These are phyloP conservation scores for Platyrinchus mystaceus DNA, from an alignment of 2,797 vertebrate genomes.

Conservation along the genomic window DNA sequence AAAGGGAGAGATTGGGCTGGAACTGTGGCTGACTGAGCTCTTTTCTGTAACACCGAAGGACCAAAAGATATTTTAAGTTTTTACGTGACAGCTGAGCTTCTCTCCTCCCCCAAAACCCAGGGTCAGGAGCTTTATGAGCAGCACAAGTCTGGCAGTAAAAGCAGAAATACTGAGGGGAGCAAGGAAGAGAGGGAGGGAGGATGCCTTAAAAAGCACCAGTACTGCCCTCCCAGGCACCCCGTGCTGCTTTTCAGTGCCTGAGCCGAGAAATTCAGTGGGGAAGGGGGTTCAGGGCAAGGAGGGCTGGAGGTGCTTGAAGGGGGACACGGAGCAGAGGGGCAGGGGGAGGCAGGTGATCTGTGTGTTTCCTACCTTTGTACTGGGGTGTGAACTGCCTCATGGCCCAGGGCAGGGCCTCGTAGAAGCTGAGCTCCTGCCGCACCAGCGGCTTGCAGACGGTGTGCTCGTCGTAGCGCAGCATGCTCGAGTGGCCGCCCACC, in stretches of 20 bases:
- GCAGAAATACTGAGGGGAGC: background rate
- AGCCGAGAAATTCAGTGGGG: background rate
- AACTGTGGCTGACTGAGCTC: background rate
- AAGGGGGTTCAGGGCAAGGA: background rate
- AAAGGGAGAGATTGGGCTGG: background rate
- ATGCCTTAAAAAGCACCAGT: background rate
- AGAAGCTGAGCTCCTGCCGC: conserved; percentile 76
- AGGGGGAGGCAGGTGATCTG: background rate
- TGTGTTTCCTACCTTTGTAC: conserved; percentile 73
- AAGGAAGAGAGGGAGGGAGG: background rate
- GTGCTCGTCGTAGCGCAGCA: conserved; percentile 76
- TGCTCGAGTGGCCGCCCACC: conserved; percentile 78
- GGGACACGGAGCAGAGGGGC: background rate
- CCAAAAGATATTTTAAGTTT: conserved; percentile 45
- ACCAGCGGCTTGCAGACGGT: conserved; percentile 79
- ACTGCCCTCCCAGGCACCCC: background rate
- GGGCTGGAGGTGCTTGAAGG: background rate
- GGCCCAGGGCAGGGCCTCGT: conserved; percentile 73
- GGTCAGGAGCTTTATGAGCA: conserved; percentile 49
- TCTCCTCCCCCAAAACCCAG: conserved; percentile 5
- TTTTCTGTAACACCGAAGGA: background rate
- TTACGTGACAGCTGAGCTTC: background rate
- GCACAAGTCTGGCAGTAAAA: conserved; percentile 15
- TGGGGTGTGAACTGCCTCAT: conserved; percentile 77
- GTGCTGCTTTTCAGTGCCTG: background rate